These are phyloP conservation scores for Teleogryllus oceanicus DNA, from an alignment of 2,888 invertebrate species.

Conservation along the genomic window DNA sequence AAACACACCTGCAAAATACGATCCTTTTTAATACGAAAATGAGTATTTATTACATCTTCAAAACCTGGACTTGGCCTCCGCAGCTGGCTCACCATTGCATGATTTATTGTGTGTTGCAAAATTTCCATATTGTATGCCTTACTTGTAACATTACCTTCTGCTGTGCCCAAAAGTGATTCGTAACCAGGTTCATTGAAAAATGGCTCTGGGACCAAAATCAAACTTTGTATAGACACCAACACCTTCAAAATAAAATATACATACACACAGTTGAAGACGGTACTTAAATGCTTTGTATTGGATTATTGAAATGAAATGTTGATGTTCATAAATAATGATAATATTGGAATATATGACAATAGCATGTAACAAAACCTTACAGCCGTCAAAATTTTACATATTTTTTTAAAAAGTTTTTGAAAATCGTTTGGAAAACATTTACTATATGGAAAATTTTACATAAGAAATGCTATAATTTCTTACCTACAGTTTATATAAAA, in stretches of 20 bases:
- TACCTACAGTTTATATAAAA: too few species aligned
- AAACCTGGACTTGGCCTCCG: slow-evolving; percentile 34
- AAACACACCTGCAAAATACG: slow-evolving; percentile 34
- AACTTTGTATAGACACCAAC: slow-evolving; percentile 37
- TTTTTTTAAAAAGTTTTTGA: too few species aligned
- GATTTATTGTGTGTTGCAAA: slow-evolving; percentile 31
- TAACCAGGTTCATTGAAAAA: slow-evolving; percentile 37
- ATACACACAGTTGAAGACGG: too few species aligned
- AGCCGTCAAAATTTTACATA: too few species aligned
- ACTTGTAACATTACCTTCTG: slow-evolving; percentile 30
- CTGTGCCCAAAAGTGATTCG: slow-evolving; percentile 33
- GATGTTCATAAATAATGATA: too few species aligned
- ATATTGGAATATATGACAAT: too few species aligned
- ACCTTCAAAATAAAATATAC: slow-evolving; percentile 32
- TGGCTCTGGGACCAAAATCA: slow-evolving; percentile 37
- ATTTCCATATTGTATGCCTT: slow-evolving; percentile 34
- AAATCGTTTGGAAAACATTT: too few species aligned
- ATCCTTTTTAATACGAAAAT: slow-evolving; percentile 36
- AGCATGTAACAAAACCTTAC: too few species aligned
- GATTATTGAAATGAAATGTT: too few species aligned
- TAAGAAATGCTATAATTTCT: too few species aligned
- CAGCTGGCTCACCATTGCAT: slow-evolving; percentile 36
- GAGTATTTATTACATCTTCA: slow-evolving; percentile 35
- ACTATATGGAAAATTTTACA: too few species aligned
- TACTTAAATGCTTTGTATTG: too few species aligned